Conservation (phyloP, 2,113 vertebrate genomes). For the Epinephelus cyanopodus region DNA sequence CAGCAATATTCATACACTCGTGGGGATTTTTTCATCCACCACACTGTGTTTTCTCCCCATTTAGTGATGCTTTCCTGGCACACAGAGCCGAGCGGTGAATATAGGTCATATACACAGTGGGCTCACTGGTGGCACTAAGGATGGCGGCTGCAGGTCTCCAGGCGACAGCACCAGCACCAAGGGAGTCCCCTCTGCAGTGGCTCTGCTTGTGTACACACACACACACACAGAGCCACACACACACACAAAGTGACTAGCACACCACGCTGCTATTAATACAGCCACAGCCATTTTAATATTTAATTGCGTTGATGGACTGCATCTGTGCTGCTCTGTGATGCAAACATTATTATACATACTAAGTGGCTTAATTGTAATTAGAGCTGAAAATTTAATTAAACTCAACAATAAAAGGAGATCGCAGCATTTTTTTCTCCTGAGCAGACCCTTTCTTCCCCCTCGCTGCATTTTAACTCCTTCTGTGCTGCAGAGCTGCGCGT, state of each 20-base stretch:
- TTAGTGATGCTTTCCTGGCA: slow-evolving; percentile 80
- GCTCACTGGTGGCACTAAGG: slow-evolving; percentile 80
- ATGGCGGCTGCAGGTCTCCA: slow-evolving; percentile 75
- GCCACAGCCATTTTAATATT: slow-evolving; percentile 88
- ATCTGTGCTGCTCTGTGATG: slow-evolving; percentile 90
- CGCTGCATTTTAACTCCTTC: slow-evolving; percentile 65
- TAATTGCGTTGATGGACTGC: slow-evolving; percentile 89
- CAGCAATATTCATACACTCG: slow-evolving; percentile 86
- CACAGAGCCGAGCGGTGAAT: slow-evolving; percentile 76
- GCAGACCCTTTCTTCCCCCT: slow-evolving; percentile 50
- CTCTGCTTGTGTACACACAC: slow-evolving; percentile 53
- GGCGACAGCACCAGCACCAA: slow-evolving; percentile 61
- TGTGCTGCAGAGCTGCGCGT: slow-evolving; percentile 13
- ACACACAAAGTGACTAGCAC: slow-evolving; percentile 54
- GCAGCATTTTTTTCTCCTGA: slow-evolving; percentile 59
- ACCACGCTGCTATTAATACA: slow-evolving; percentile 87
- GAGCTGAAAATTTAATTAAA: slow-evolving; percentile 89
- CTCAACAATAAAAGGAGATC: slow-evolving; percentile 85
- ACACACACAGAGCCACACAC: slow-evolving; percentile 30
- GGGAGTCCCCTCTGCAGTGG: slow-evolving; percentile 73
- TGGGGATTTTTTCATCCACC: slow-evolving; percentile 68
- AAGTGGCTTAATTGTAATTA: slow-evolving; percentile 91
- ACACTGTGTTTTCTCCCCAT: slow-evolving; percentile 53
- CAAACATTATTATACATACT: slow-evolving; percentile 89
- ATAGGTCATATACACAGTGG: slow-evolving; percentile 83